These are phyloP conservation scores for Dexiosoma caninum DNA, from an alignment of 2,888 invertebrate genomes.

Conservation along the genomic window DNA sequence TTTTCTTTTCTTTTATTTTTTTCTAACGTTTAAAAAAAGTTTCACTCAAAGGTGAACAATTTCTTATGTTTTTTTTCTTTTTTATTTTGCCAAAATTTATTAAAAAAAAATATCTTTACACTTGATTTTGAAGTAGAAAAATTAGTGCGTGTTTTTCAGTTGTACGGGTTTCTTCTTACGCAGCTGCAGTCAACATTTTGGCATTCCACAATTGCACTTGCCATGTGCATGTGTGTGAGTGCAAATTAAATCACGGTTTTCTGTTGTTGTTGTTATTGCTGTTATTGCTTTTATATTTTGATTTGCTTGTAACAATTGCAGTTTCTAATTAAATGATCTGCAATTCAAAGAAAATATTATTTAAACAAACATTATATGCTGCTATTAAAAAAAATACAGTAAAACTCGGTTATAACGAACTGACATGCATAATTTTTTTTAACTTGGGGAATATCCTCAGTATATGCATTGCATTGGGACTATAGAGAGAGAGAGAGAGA, in stretches of 20 bases:
- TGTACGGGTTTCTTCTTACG: constrained; percentile 30
- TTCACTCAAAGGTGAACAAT: constrained; percentile 44
- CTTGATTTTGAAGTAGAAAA: constrained; percentile 23
- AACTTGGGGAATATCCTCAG: no score
- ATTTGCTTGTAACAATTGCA: background rate
- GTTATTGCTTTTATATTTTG: background rate
- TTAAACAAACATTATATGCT: no score
- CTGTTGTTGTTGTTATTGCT: background rate
- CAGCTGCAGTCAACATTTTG: constrained; percentile 31
- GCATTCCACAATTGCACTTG: constrained; percentile 14
- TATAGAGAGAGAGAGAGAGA: no score
- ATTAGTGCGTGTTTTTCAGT: constrained; percentile 25
- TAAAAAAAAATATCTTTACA: constrained; percentile 8
- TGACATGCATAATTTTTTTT: no score
- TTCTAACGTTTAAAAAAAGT: constrained; percentile 18
- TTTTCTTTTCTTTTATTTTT: constrained; percentile 25
- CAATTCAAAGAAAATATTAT: constrained; percentile 40
- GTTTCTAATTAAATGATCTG: constrained; percentile 45
- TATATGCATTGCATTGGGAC: no score
- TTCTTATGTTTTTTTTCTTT: no score
- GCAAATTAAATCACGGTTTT: background rate
- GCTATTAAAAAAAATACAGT: no score
- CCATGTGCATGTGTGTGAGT: constrained; percentile 44
- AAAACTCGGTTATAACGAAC: no score
- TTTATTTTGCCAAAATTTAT: constrained; percentile 40